Evolutionary conservation across 2,797 vertebrate genomes (phyloP).

Genomic region (Pseudocheirus occidentalis): DNA sequence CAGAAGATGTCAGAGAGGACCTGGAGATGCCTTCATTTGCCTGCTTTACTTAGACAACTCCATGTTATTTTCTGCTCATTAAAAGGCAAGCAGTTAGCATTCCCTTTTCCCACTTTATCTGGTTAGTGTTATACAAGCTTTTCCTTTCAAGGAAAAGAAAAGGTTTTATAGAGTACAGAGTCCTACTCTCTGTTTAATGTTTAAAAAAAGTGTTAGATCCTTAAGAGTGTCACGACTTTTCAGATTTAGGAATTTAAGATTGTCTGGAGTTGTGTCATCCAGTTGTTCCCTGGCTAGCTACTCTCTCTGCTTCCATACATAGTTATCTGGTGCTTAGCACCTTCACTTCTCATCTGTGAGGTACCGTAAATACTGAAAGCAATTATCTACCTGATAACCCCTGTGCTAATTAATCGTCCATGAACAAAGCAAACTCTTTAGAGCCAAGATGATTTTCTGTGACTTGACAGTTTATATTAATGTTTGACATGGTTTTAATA

Average conservation of each 20-base stretch:
- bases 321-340: slow-evolving; percentile 38
- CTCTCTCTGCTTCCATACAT: background rate
- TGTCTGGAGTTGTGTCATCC: background rate
- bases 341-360: slow-evolving; percentile 9
- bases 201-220: slow-evolving; percentile 9
- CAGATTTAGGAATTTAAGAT: slow-evolving; percentile 3
- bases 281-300: background rate
- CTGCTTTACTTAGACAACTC: background rate
- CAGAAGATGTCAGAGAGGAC: background rate
- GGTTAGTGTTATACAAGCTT: background rate
- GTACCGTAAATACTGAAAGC: slow-evolving; percentile 20
- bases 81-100: background rate
- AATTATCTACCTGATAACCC: slow-evolving; percentile 12
- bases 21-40: background rate
- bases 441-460: background rate
- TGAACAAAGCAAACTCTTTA: slow-evolving; percentile 42
- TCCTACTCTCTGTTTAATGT: slow-evolving; percentile 13
- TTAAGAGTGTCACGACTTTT: background rate
- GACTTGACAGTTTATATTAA: background rate
- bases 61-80: background rate
- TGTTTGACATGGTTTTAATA: slow-evolving; percentile 34
- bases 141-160: slow-evolving; percentile 26
- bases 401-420: slow-evolving; percentile 11
- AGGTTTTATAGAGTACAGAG: background rate
- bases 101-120: background rate